A percentile compares a stretch with the other conserved stretches of the same genome.
These are phyloP conservation scores for Sminthurinus aureus DNA, from an alignment of 2,888 invertebrate species.

Conservation along the genomic window DNA sequence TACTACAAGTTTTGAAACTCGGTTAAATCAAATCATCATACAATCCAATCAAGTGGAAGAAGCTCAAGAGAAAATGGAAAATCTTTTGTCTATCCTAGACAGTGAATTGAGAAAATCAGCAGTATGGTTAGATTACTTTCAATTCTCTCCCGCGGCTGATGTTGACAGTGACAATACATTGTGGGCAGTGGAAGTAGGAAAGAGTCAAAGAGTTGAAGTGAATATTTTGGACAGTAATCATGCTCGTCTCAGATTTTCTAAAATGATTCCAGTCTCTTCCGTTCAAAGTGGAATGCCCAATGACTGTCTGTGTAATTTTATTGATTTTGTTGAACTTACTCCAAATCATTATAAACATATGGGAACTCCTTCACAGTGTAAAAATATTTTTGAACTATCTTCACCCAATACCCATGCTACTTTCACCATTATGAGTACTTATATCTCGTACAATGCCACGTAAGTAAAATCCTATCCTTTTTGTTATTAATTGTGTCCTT, in stretches of 20 bases:
- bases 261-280: constrained; percentile 14
- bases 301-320: constrained; percentile 49
- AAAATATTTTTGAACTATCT: constrained; percentile 43
- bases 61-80: background rate
- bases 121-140: constrained; percentile 52
- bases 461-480: constrained; percentile 33
- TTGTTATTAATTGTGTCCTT: background rate
- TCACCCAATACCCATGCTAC: constrained; percentile 18
- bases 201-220: constrained; percentile 16
- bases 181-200: background rate
- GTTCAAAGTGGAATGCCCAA: constrained; percentile 41
- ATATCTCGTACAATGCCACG: constrained; percentile 50
- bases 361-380: constrained; percentile 40
- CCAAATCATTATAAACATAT: background rate
- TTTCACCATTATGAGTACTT: constrained; percentile 47
- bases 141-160: background rate
- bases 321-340: constrained; percentile 41
- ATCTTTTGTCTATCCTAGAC: constrained; percentile 7
- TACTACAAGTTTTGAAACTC: constrained; percentile 3
- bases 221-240: background rate
- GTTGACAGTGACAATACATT: background rate
- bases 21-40: constrained; percentile 16
- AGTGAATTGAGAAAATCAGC: constrained; percentile 28
- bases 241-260: constrained; percentile 22
- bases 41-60: background rate